A percentile compares a stretch with the other conserved stretches of the same genome.
Conservation (phyloP, 2,888 invertebrate species). For the Microplitis deprimator region DNA sequence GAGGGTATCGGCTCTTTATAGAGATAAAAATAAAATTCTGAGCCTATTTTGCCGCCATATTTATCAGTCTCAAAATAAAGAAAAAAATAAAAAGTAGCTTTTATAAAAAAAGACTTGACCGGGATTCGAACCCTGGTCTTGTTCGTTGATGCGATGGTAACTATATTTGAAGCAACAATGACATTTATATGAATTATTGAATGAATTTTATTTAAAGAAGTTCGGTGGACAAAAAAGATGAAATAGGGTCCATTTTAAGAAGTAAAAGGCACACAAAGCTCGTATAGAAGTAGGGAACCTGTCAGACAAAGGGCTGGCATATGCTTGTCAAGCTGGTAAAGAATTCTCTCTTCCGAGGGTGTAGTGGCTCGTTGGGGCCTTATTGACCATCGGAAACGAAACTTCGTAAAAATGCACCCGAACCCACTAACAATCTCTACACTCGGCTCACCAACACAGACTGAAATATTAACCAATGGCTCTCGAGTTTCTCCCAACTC, state of each 20-base stretch:
- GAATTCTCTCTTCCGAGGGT: background rate
- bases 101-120: too few relatives aligned
- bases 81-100: too few relatives aligned
- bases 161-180: too few relatives aligned
- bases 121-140: too few relatives aligned
- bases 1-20: too few relatives aligned
- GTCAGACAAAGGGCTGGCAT: conserved; percentile 37
- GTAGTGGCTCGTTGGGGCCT: conserved; percentile 3
- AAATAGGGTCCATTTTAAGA: conserved; percentile 28
- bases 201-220: too few relatives aligned
- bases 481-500: background rate
- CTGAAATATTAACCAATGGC: background rate
- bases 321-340: conserved; percentile 14
- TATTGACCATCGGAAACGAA: conserved; percentile 6
- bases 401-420: background rate
- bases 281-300: background rate
- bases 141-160: too few relatives aligned
- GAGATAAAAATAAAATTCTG: too few relatives aligned
- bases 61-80: too few relatives aligned
- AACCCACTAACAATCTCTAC: background rate
- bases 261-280: background rate
- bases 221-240: background rate
- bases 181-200: too few relatives aligned
- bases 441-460: background rate
- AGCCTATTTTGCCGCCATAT: too few relatives aligned